These are phyloP conservation scores for Volucella bombylans DNA, from an alignment of 2,888 invertebrate genomes.

Conservation along the genomic window DNA sequence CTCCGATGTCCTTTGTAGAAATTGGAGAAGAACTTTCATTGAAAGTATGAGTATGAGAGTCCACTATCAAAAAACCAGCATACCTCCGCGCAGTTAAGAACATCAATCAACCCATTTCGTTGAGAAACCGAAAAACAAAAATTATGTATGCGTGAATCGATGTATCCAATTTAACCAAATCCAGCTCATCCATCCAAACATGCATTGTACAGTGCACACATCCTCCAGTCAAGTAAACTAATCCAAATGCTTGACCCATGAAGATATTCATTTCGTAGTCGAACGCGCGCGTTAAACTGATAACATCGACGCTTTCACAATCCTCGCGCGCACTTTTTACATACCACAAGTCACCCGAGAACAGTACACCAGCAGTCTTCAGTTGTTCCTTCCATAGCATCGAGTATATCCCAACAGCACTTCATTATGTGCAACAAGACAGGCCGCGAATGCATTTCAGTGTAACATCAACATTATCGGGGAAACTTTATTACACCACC, in stretches of 20 bases:
- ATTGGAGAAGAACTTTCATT: no score
- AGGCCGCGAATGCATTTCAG: conserved; percentile 69
- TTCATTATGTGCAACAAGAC: conserved; percentile 72
- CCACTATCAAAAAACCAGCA: background rate
- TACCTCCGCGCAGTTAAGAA: background rate
- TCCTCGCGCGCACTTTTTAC: conserved; percentile 22
- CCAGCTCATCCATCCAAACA: background rate
- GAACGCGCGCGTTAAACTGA: conserved; percentile 50
- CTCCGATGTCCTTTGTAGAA: no score
- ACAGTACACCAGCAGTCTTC: background rate
- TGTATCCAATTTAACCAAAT: conserved; percentile 24
- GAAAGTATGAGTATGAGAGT: no score
- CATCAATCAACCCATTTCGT: conserved; percentile 14
- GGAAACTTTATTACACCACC: conserved; percentile 61
- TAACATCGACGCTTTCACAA: conserved; percentile 71
- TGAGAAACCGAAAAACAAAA: background rate
- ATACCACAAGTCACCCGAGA: background rate
- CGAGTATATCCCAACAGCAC: conserved; percentile 43
- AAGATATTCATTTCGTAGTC: conserved; percentile 46
- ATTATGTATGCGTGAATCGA: conserved; percentile 19
- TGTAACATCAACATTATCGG: conserved; percentile 70
- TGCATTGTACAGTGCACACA: background rate
- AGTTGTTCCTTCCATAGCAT: conserved; percentile 17
- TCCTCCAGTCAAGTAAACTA: conserved; percentile 24
- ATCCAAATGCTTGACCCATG: conserved; percentile 54